Evolutionary conservation across 2,888 invertebrate species (phyloP).

Genomic region (Scotopteryx bipunctaria): DNA sequence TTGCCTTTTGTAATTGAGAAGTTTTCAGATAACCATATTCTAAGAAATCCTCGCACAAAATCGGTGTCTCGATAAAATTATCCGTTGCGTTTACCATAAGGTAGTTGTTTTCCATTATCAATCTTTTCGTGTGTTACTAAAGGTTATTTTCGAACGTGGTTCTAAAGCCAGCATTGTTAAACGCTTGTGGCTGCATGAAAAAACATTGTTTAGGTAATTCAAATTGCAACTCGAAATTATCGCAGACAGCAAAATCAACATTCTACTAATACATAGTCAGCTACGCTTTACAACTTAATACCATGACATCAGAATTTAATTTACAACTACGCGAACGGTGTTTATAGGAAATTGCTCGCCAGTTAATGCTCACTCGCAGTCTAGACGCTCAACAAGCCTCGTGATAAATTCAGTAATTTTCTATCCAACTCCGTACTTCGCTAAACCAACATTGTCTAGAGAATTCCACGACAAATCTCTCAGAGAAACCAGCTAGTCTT

Average conservation of each 20-base stretch:
- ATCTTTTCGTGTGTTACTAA: neutral
- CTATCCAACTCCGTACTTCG: slow-evolving; percentile 29
- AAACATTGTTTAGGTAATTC: slow-evolving; percentile 35
- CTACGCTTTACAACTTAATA: slow-evolving; percentile 60
- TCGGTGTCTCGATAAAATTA: slow-evolving; percentile 6
- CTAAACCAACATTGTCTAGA: slow-evolving; percentile 39
- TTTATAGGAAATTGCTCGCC: slow-evolving; percentile 58
- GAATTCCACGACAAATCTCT: slow-evolving; percentile 24
- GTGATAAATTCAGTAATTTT: slow-evolving; percentile 51
- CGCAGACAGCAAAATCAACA: slow-evolving; percentile 46
- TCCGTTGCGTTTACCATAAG: neutral
- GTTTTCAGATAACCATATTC: slow-evolving; percentile 25
- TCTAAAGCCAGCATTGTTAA: slow-evolving; percentile 9
- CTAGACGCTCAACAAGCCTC: slow-evolving; percentile 31
- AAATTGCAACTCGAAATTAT: slow-evolving; percentile 39
- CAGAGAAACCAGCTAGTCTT: slow-evolving; percentile 44
- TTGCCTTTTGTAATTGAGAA: neutral
- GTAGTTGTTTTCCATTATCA: slow-evolving; percentile 1
- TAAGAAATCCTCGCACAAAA: slow-evolving; percentile 1
- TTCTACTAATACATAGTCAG: slow-evolving; percentile 43
- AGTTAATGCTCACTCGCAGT: slow-evolving; percentile 24
- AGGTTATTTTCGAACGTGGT: neutral
- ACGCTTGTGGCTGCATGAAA: slow-evolving; percentile 10
- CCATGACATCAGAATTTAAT: slow-evolving; percentile 69
- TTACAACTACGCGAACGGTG: slow-evolving; percentile 57